Evolutionary conservation across 2,113 vertebrate genomes (phyloP), one percentile per base, ranked within the genome.

Genomic region (Melospiza georgiana): DNA sequence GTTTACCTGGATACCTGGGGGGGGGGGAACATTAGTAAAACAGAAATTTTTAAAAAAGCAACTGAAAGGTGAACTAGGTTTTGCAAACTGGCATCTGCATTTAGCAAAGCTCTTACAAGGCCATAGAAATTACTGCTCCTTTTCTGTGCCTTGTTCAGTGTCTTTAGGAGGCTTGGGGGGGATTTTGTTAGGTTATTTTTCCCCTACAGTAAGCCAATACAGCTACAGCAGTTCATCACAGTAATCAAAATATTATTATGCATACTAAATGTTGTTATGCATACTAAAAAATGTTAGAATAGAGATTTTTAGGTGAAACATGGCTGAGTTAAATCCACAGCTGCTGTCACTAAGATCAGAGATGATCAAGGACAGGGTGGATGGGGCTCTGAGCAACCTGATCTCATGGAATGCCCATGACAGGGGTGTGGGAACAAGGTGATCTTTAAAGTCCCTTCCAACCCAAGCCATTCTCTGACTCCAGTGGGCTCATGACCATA

Each of bases 1-100:
- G 5, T 43, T 39, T 18, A 44, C 8, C 2, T 3, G 5, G 2
- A 9, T 44, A 44, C 43, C 6, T 3, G 5, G 6, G 11, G 9
- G 6, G 11, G 9, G 10, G 10, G 10, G 4, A 8, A 37, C 15
- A 2, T 31, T 28, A 37, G 3, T 14, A 52, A 27, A 51, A 15
- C 6, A 39, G 9, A 39, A 71, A 12, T 12, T 27, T 8, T 13
- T 28, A 30, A 37, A 24, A 61, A 67, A 12, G 11, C 59, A 73
- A 24, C 17, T 51, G 27, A 22, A 57, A 75, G 7, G 7, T 7
- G 1, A 17, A 62, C 18, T 61, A 61, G 16, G 16, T 58, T 80
- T 78, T 87, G 35, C 7, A 3, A 89, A 30, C 15, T 39, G 2
- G 0, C 6, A 81, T 19, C 23, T 63, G 48, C 19, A 12, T 78